phyloP scores from a whole-genome alignment of 2,888 invertebrate species.

The Aporophyla nigra region DNA sequence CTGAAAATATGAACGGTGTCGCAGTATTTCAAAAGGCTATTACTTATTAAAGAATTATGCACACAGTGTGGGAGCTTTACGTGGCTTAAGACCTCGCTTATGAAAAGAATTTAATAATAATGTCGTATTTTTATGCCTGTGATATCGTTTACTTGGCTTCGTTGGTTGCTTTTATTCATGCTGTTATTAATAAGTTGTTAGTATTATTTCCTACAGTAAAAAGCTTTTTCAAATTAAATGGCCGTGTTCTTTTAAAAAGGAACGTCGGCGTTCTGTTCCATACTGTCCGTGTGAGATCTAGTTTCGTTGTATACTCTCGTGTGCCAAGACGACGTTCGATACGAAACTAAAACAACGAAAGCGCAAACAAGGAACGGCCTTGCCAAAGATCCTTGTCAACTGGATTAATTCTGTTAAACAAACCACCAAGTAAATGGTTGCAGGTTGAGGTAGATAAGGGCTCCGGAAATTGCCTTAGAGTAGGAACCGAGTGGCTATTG shows the following conservation, averaged over 20 bases:
- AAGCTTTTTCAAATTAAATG: constrained; percentile 19
- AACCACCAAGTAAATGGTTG: constrained; percentile 84
- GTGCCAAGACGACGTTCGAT: constrained; percentile 53
- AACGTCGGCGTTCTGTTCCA: constrained; percentile 66
- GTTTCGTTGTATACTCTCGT: constrained; percentile 34
- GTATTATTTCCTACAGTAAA: constrained; percentile 33
- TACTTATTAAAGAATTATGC: constrained; percentile 84
- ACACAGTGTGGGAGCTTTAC: constrained; percentile 75
- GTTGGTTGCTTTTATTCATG: constrained; percentile 58
- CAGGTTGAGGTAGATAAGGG: constrained; percentile 85
- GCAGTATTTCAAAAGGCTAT: constrained; percentile 83
- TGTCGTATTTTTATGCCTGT: constrained; percentile 72
- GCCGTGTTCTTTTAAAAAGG: constrained; percentile 58
- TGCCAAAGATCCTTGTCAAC: constrained; percentile 77
- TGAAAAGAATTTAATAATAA: constrained; percentile 78
- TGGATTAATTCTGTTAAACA: constrained; percentile 89
- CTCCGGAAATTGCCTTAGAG: constrained; percentile 89
- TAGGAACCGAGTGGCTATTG: constrained; percentile 84
- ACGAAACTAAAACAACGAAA: constrained; percentile 61
- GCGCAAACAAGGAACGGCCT: constrained; percentile 70
- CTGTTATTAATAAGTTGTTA: constrained; percentile 46
- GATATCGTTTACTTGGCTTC: constrained; percentile 63
- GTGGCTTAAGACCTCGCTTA: constrained; percentile 73
- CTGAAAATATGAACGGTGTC: constrained; percentile 79
- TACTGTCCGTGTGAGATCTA: constrained; percentile 27